These are phyloP conservation scores for Pseudolaguvia tuberculata DNA, from an alignment of 2,113 vertebrate genomes.

Conservation along the genomic window DNA sequence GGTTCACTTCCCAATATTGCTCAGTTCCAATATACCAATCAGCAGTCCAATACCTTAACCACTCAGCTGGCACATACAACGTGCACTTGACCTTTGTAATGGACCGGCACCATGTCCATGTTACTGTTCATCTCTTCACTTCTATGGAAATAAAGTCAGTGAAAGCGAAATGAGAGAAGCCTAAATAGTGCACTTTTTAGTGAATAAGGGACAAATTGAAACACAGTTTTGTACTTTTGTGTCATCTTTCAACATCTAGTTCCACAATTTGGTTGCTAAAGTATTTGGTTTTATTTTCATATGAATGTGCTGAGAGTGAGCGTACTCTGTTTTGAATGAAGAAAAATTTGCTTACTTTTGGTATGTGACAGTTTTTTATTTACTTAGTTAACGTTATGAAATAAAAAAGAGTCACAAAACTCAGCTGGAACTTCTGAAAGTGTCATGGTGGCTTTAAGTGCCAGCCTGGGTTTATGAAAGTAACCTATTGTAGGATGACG, in stretches of 20 bases:
- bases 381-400: constrained; percentile 1
- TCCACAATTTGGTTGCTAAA: neutral
- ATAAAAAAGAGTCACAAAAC: neutral
- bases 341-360: constrained; percentile 10
- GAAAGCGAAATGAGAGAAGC: neutral
- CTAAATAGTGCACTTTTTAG: neutral
- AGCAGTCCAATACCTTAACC: too few relatives aligned
- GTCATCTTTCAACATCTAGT: neutral
- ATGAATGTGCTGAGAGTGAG: neutral
- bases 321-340: neutral
- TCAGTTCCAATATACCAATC: too few relatives aligned
- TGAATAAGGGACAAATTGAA: neutral
- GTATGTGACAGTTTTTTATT: neutral
- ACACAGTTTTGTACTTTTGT: neutral
- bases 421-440: neutral
- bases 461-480: neutral
- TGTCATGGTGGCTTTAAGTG: neutral
- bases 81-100: too few relatives aligned
- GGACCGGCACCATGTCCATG: too few relatives aligned
- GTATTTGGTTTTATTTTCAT: neutral
- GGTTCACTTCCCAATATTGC: too few relatives aligned
- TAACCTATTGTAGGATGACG: too few relatives aligned
- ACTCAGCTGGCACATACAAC: too few relatives aligned
- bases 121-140: too few relatives aligned
- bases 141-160: too few relatives aligned